These are phyloP conservation scores for Drosophila parthenogenetica DNA, from an alignment of 2,888 invertebrate species.

Conservation along the genomic window DNA sequence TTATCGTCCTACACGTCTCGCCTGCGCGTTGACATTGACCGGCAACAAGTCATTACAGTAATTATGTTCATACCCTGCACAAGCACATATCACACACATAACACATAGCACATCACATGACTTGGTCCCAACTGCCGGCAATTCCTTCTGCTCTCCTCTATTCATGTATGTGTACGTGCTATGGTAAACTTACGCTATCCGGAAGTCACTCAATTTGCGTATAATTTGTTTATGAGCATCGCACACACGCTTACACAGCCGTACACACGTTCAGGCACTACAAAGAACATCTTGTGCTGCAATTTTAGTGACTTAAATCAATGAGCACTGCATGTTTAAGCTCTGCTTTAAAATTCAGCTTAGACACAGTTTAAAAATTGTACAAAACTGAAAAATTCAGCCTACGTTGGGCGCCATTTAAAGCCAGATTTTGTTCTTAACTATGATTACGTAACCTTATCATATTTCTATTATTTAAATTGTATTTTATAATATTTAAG, in stretches of 20 bases:
- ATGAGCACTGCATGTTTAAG: background rate
- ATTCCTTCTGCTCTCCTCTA: background rate
- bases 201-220: slow-evolving; percentile 69
- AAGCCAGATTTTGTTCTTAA: background rate
- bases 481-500: background rate
- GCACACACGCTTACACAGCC: slow-evolving; percentile 35
- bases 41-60: slow-evolving; percentile 77
- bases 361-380: background rate
- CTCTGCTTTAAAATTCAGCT: background rate
- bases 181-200: slow-evolving; percentile 34
- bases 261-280: slow-evolving; percentile 19
- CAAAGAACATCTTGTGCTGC: background rate
- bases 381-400: background rate
- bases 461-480: background rate
- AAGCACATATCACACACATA: background rate
- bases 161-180: slow-evolving; percentile 26
- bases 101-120: slow-evolving; percentile 16
- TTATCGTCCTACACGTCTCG: background rate
- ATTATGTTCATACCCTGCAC: slow-evolving; percentile 69
- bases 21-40: slow-evolving; percentile 31
- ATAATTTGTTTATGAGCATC: slow-evolving; percentile 68
- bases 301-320: slow-evolving; percentile 13
- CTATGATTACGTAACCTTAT: background rate
- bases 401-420: background rate
- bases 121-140: background rate